A percentile compares a stretch with the other conserved stretches of the same genome.
Conservation (phyloP, 2,113 vertebrate genomes). For the Halichoerus grypus region DNA sequence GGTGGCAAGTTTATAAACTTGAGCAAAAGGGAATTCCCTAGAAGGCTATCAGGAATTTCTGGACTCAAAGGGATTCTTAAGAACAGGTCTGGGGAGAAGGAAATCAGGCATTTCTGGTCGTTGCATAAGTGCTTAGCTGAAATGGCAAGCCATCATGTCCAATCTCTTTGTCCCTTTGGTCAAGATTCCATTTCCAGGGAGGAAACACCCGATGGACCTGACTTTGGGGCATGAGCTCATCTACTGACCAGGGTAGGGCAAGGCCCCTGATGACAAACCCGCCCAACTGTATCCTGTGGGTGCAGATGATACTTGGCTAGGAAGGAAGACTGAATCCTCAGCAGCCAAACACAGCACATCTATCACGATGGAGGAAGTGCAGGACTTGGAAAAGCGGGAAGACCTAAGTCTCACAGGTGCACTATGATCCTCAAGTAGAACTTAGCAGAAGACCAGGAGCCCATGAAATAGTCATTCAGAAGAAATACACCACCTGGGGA, state of each 20-base stretch:
- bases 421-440: background rate
- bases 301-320: background rate
- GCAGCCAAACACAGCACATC: background rate
- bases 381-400: background rate
- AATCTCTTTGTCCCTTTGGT: background rate
- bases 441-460: background rate
- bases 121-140: background rate
- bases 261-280: background rate
- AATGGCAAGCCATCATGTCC: background rate
- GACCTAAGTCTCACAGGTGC: background rate
- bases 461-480: background rate
- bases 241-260: background rate
- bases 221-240: background rate
- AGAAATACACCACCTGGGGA: background rate
- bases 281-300: background rate
- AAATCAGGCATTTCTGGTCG: background rate
- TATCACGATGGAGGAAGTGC: background rate
- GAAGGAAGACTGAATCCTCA: background rate
- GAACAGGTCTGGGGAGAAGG: background rate
- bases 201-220: background rate
- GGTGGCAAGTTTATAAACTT: background rate
- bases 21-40: slow-evolving; percentile 21
- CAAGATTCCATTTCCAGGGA: background rate
- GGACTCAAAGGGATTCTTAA: background rate
- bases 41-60: background rate